Base-by-base conservation (phyloP, 1,140 invertebrate species). In the Drosophila nigrodunni region DNA sequence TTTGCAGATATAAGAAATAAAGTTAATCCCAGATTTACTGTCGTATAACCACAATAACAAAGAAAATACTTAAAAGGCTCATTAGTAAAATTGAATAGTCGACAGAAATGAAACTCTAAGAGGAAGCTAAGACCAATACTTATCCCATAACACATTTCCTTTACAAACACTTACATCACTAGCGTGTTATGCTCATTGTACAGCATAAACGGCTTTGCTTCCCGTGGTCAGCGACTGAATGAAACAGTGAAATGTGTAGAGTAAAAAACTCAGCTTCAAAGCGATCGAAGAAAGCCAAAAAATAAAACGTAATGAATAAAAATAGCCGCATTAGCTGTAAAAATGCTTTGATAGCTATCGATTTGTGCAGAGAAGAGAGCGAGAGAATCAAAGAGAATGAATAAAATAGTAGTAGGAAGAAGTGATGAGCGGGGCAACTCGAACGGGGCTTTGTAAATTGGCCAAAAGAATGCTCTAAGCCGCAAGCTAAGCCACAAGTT, bases 271-370 rank as follows among this genome's bases (percentile, higher is more conserved):
- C 8, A 21, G 37, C 34, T 13, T 3, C 10, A 72, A 90, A 81
- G 79, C 81, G 68, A 76, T 86, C 55, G 54, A 78, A 90, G 81
- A 89, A 89, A 81, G 81, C 81, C 59, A 60, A 74, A 75, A 30
- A 30, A 30, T 30, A 30, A 30, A 89, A 89, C 85, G 80, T 90
- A 90, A 89, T 89, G 85, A 89, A 90, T 89, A 89, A 90, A 89
- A 89, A 89, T 90, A 89, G 86, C 80, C 85, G 86, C 80, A 89
- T 89, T 89, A 89, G 81, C 85, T 89, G 85, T 89, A 89, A 89
- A 89, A 88, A 80, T 60, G 85, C 72, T 85, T 81, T 81, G 85
- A 89, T 89, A 90, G 85, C 89, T 78, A 89, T 85, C 85, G 86
- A 89, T 89, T 86, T 81, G 71, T 74, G 86, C 68, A 25, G 44